Evolutionary conservation across 2,113 vertebrate species (phyloP).

Genomic region (Cyprinus carpio): DNA sequence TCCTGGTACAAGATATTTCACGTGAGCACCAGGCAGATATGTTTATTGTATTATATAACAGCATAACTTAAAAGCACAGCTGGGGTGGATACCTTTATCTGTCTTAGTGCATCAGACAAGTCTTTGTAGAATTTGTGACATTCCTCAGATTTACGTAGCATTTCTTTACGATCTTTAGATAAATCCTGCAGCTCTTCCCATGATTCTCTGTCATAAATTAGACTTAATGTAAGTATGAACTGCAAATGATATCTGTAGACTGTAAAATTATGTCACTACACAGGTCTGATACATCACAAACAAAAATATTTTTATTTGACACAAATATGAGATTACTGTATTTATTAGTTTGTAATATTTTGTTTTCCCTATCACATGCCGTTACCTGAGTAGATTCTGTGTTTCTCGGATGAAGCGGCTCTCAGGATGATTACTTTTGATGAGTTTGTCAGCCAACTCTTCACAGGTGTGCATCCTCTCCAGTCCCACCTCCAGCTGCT

Average conservation of each 20-base stretch:
- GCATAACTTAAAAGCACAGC: background rate
- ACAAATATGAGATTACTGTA: background rate
- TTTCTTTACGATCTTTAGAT: conserved; percentile 68
- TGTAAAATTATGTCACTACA: background rate
- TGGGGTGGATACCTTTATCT: conserved; percentile 78
- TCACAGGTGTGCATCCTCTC: conserved; percentile 74
- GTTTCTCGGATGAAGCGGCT: conserved; percentile 68
- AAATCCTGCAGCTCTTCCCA: conserved; percentile 81
- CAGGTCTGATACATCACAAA: background rate
- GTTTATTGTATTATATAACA: background rate
- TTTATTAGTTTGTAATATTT: background rate
- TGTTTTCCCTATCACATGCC: background rate
- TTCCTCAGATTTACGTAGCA: conserved; percentile 72
- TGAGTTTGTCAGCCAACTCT: conserved; percentile 72
- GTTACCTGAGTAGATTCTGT: conserved; percentile 78
- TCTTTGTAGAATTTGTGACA: conserved; percentile 79
- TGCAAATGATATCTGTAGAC: background rate
- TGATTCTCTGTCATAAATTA: conserved; percentile 69
- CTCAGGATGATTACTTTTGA: conserved; percentile 70
- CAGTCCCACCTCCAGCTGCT: conserved; percentile 76
- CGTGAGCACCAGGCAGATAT: background rate
- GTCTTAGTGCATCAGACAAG: conserved; percentile 78
- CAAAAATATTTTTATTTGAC: background rate
- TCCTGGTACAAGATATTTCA: conserved; percentile 71
- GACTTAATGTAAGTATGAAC: background rate